Evolutionary conservation across 2,888 invertebrate species (phyloP).

Genomic region (Choristoneura rosaceana): DNA sequence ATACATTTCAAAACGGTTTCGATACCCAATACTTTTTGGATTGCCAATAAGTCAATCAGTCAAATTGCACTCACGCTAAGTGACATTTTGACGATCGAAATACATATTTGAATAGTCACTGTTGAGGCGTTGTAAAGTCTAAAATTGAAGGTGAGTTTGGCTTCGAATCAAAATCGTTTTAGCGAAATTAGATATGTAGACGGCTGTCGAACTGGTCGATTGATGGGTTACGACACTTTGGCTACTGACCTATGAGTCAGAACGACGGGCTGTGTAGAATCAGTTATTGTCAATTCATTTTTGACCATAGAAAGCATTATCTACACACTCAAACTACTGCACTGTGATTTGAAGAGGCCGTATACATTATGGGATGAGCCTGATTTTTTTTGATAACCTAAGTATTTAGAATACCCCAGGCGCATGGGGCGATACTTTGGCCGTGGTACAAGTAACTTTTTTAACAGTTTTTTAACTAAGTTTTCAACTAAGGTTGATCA

Average conservation of each 20-base stretch:
- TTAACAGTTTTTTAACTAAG: too few relatives aligned
- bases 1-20: slow-evolving; percentile 38
- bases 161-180: slow-evolving; percentile 38
- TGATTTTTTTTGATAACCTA: too few relatives aligned
- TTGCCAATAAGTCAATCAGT: slow-evolving; percentile 41
- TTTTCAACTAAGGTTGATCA: too few relatives aligned
- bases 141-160: slow-evolving; percentile 8
- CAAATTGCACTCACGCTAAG: slow-evolving; percentile 29
- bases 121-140: slow-evolving; percentile 18
- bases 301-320: background rate
- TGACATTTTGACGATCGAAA: slow-evolving; percentile 26
- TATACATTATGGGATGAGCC: background rate
- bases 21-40: slow-evolving; percentile 21
- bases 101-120: slow-evolving; percentile 15
- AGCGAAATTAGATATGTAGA: slow-evolving; percentile 42
- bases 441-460: too few relatives aligned
- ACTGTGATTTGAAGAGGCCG: slow-evolving; percentile 1
- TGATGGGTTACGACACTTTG: slow-evolving; percentile 42
- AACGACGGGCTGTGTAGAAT: slow-evolving; percentile 4
- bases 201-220: slow-evolving; percentile 38
- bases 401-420: too few relatives aligned
- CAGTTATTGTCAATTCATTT: slow-evolving; percentile 10
- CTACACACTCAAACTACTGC: slow-evolving; percentile 2
- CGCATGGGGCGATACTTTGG: too few relatives aligned
- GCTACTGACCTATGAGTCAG: slow-evolving; percentile 41